Conservation (phyloP, 2,888 invertebrate species). For the Desoria tigrina region DNA sequence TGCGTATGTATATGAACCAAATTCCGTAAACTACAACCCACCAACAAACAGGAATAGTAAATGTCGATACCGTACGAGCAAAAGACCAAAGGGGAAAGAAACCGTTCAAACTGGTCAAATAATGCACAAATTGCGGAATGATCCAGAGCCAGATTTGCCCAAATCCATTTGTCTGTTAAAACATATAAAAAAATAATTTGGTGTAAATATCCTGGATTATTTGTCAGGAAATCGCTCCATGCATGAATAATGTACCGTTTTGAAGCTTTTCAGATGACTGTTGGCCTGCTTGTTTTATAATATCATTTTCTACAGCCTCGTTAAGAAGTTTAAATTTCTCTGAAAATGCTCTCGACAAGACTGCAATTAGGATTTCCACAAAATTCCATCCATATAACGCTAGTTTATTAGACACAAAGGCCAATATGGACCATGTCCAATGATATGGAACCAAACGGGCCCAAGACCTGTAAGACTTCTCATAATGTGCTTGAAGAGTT, state of each 20-base stretch:
- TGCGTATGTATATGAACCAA: neutral
- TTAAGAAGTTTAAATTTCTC: neutral
- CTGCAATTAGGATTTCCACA: neutral
- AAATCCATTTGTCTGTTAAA: neutral
- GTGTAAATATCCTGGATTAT: neutral
- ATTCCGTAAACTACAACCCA: neutral
- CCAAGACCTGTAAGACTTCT: neutral
- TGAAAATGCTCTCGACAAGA: neutral
- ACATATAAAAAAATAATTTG: no score
- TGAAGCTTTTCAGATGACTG: no score
- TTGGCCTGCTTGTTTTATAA: no score
- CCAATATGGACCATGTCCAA: neutral
- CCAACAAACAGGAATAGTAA: neutral
- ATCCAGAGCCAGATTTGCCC: neutral
- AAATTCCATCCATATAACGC: conserved; percentile 1
- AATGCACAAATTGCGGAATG: neutral
- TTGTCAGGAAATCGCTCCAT: no score
- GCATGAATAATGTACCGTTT: no score
- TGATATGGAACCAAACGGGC: neutral
- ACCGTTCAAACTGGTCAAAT: neutral
- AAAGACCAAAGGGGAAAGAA: neutral
- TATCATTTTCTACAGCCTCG: neutral
- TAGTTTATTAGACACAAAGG: neutral
- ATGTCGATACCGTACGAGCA: neutral
- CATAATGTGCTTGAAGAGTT: neutral